A percentile compares a stretch with the other conserved stretches of the same genome.
These are phyloP conservation scores for Serripes groenlandicus DNA, from an alignment of 2,888 invertebrate genomes.

Conservation along the genomic window DNA sequence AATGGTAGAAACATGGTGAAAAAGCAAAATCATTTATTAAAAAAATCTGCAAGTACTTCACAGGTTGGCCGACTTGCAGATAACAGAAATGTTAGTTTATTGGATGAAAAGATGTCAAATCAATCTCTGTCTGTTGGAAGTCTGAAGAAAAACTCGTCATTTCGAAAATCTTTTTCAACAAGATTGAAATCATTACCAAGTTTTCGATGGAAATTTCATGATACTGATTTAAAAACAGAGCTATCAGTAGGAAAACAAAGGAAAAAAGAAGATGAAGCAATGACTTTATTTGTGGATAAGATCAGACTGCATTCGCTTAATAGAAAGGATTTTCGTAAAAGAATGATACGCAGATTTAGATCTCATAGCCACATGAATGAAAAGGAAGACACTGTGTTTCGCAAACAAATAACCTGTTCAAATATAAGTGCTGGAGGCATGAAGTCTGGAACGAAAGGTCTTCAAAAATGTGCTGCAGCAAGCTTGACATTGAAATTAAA, in stretches of 20 bases:
- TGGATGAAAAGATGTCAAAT: neutral
- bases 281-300: neutral
- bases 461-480: neutral
- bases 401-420: too few species aligned
- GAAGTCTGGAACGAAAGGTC: neutral
- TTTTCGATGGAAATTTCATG: neutral
- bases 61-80: too few species aligned
- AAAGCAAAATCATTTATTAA: neutral
- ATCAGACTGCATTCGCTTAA: slow-evolving; percentile 21
- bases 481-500: slow-evolving; percentile 3
- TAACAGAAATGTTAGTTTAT: too few species aligned
- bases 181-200: slow-evolving; percentile 8
- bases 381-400: neutral
- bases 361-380: slow-evolving; percentile 2
- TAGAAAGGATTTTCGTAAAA: slow-evolving; percentile 1
- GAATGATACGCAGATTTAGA: slow-evolving; percentile 4
- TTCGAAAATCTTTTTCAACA: slow-evolving; percentile 14
- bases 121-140: too few species aligned
- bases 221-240: neutral
- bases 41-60: neutral
- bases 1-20: neutral
- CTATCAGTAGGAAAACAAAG: neutral
- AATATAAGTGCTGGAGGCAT: too few species aligned
- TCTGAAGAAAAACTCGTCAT: neutral
- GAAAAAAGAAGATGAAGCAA: neutral